Evolutionary conservation across 2,888 invertebrate genomes (phyloP).

Genomic region (Automeris io): DNA sequence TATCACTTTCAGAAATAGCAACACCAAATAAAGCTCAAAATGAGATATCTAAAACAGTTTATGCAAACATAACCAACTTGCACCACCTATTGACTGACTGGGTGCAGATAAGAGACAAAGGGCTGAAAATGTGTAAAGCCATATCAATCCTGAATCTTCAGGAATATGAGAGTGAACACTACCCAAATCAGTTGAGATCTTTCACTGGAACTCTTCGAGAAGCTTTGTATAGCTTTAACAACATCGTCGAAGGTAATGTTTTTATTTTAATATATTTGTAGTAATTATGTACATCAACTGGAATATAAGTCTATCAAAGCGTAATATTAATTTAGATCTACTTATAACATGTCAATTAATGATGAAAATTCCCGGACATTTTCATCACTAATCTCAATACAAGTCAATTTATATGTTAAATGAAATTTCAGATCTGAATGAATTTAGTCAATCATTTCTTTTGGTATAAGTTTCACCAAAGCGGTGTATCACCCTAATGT

Average conservation of each 20-base stretch:
- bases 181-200: constrained; percentile 44
- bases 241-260: constrained; percentile 47
- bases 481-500: no score
- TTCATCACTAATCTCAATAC: no score
- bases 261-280: no score
- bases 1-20: constrained; percentile 44
- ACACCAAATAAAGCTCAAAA: constrained; percentile 49
- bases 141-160: constrained; percentile 47
- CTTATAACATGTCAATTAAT: no score
- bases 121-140: constrained; percentile 42
- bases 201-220: constrained; percentile 44
- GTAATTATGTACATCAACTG: no score
- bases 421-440: no score
- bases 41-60: constrained; percentile 56
- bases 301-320: no score
- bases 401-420: no score
- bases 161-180: constrained; percentile 51
- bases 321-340: no score
- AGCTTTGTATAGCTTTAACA: constrained; percentile 34
- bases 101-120: constrained; percentile 46
- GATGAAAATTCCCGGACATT: no score
- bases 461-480: no score
- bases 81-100: constrained; percentile 49
- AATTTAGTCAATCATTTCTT: no score
- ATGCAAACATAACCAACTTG: constrained; percentile 49